Percentiles rank a stretch among this genome's conserved stretches.
Evolutionary conservation across 35 echinoderm and acorn worm species (phyloP).

Genomic region (Apostichopus californicus): DNA sequence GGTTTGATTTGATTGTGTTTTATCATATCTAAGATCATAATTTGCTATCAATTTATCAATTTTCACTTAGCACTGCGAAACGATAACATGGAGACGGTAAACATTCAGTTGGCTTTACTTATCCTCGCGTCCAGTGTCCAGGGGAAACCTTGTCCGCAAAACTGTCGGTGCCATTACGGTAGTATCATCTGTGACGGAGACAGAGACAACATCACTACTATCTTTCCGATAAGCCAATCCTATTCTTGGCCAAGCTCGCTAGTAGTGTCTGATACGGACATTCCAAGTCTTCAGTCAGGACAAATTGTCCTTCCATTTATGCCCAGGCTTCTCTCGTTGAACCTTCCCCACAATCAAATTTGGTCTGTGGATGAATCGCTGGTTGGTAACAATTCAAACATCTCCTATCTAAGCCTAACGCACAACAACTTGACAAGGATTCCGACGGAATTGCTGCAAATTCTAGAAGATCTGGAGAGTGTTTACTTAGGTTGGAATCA

Average conservation of each 20-base stretch:
- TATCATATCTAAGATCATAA: too few species aligned
- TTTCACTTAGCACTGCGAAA: too few species aligned
- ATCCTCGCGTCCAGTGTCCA: neutral
- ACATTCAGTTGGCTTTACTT: neutral
- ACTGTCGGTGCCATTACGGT: neutral
- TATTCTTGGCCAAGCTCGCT: neutral
- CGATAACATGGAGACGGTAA: too few species aligned
- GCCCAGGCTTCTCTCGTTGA: neutral
- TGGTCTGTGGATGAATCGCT: neutral
- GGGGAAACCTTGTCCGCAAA: neutral
- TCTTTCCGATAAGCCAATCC: neutral
- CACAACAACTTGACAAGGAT: neutral
- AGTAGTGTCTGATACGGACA: neutral
- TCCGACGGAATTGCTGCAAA: neutral
- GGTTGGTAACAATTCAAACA: neutral
- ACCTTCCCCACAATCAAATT: neutral
- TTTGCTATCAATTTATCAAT: too few species aligned
- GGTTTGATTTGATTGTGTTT: too few species aligned
- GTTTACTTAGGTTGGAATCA: neutral
- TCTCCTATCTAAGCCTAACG: neutral
- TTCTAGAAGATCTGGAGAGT: neutral
- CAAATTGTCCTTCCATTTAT: neutral
- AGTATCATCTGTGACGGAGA: neutral
- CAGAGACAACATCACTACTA: neutral
- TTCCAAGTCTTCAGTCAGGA: neutral